Base-by-base conservation (phyloP, 1,140 invertebrate species). In the Drosophila kurseongensis region DNA sequence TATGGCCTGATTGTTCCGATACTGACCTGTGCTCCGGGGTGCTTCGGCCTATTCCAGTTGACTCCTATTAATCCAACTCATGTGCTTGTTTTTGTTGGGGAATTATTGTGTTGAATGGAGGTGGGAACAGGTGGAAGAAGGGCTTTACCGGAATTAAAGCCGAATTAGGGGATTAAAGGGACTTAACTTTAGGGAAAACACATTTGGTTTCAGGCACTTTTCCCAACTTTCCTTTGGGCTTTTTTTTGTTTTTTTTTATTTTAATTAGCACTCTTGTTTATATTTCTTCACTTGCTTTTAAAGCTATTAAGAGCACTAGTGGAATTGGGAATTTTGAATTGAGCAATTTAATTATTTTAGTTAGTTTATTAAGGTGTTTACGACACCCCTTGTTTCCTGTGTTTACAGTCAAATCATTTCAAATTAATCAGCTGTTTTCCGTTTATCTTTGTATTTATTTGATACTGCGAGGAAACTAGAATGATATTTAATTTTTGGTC, bases 251-350 rank as follows among this genome's bases (percentile, higher is more conserved):
- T 40, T 35, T 14, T 13, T 32, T 14, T 14, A 6, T 32, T 32
- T 51, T 32, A 10, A 35, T 9, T 32, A 50, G 14, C 27, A 50
- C 50, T 68, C 57, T 32, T 40, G 48, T 56, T 50, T n/a, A 32
- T 58, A 59, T 42, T 68, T 63, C 63, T 80, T 58, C 42, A 55
- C 38, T 75, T 48, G 73, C 71, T 75, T 75, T 75, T 44, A 9
- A 75, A 75, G 73, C 74, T 75, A 52, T 57, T 89, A 88, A 86
- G 82, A 88, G 79, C 83, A 86, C 82, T 68, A 79, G 61, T 72
- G 79, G 83, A 51, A 32, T 51, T 16, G 10, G 4, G 4, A 75
- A 69, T 71, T 66, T 66, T 45, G 27, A 80, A 73, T 54, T 72
- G 60, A 80, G 69, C 72, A 69, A 51, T 75, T 32, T 32, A 32